These are phyloP conservation scores for Ochropacha duplaris DNA, from an alignment of 2,888 invertebrate genomes.

Conservation along the genomic window DNA sequence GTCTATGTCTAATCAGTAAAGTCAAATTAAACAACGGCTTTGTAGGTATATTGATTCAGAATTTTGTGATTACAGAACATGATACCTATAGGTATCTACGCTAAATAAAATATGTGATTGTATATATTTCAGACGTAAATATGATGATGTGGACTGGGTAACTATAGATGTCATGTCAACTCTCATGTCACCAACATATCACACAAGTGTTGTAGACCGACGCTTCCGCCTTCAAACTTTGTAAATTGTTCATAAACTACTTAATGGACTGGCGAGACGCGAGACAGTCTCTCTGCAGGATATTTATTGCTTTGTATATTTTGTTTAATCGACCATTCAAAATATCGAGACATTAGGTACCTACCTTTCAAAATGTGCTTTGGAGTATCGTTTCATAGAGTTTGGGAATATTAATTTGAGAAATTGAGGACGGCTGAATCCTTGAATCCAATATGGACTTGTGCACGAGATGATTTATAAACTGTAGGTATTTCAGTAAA, in stretches of 20 bases:
- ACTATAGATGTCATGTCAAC: not conserved
- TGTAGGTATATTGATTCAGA: too few species aligned
- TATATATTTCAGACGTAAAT: too few species aligned
- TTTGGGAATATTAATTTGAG: not conserved
- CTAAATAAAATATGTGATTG: too few species aligned
- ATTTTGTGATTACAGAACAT: too few species aligned
- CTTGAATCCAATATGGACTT: too few species aligned
- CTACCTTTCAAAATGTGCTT: not conserved
- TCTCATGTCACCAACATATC: not conserved
- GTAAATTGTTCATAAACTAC: constrained; percentile 27
- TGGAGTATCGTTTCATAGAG: not conserved
- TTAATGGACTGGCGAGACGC: constrained; percentile 18
- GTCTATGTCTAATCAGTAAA: too few species aligned
- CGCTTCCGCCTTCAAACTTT: constrained; percentile 20
- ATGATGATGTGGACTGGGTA: too few species aligned
- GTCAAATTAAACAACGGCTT: too few species aligned
- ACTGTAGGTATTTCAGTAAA: too few species aligned
- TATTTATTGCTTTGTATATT: not conserved
- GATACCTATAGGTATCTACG: too few species aligned
- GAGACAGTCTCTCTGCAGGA: constrained; percentile 6
- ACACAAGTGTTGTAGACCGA: not conserved
- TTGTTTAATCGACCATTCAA: not conserved
- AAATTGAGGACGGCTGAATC: not conserved
- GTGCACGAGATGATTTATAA: too few species aligned
- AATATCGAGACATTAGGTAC: constrained; percentile 1